Base-by-base conservation (phyloP, 2,888 invertebrate genomes). In the Cephus spinipes region DNA sequence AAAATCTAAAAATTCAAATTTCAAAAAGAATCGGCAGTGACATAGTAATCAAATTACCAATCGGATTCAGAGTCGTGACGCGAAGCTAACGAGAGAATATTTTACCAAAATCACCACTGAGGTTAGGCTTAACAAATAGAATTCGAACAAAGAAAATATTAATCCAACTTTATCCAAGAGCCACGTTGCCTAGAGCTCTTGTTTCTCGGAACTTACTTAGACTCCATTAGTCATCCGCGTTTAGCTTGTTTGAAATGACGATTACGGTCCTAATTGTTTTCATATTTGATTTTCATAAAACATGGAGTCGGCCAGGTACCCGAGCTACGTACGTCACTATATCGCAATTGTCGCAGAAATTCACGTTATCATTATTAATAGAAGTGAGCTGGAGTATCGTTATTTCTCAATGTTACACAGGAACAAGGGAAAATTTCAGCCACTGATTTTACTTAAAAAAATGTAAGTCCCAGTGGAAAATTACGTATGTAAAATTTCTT, bases 211-310 rank as follows among this genome's bases (percentile, higher is more conserved):
- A 55, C 23, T 23, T 15, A 40, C 6, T 40, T 23, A 9, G 23
- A 55, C 12, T 32, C 12, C 6, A 1, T 71, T 71, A 71, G 71
- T 71, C 71, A 71, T 12, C 1, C 15, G 31, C 6, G 23, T 71
- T 71, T 12, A 23, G 31, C 32, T 71, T 71, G 30, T 71, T n/a
- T 71, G 6, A 71, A 12, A 71, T 33, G 71, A 71, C 71, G 71
- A 33, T 33, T 71, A 55, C 9, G 0, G 9, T 71, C 31, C 71
- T 31, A 71, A 71, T 71, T 11, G 71, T 33, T 71, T 31, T 33
- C 32, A 31, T 71, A 71, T 71, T 71, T 31, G 71, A 71, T 31
- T 30, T 33, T 33, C 71, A 71, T 71, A 71, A 71, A 71, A 31
- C 55, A 55, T 55, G 15, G 6, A 6, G 55, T 55, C 55, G 9